Percentiles rank a stretch among this genome's conserved stretches.
phyloP scores from a whole-genome alignment of 2,113 vertebrate genomes.

The Nasalis larvatus region DNA sequence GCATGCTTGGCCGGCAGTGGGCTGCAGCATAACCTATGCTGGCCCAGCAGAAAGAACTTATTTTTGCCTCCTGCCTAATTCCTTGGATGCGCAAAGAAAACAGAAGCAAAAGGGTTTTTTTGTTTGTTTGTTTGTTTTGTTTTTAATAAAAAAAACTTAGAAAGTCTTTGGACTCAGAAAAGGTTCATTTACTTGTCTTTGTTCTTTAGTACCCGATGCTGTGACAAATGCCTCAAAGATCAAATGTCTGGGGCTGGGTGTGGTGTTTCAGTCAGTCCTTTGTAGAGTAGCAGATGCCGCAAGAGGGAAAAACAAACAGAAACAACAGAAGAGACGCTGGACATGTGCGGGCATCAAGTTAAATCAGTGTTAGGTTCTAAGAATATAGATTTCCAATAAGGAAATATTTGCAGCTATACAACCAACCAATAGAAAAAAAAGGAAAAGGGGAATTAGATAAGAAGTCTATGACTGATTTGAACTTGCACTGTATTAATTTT shows the following conservation, averaged over 20 bases:
- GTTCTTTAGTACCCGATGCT: conserved; percentile 39
- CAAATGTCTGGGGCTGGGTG: background rate
- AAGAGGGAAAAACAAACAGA: conserved; percentile 21
- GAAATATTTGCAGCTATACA: conserved; percentile 18
- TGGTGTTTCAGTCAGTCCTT: background rate
- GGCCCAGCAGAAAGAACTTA: background rate
- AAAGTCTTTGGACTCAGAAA: conserved; percentile 11
- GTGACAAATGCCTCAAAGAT: background rate
- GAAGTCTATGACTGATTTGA: background rate
- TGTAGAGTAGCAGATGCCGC: background rate
- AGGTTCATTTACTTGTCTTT: conserved; percentile 37
- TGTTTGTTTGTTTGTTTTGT: background rate
- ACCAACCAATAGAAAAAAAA: background rate
- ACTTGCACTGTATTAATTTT: background rate
- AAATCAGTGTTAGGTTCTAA: background rate
- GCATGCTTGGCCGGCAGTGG: background rate
- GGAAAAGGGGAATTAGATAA: background rate
- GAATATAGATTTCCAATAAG: background rate
- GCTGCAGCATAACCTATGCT: background rate
- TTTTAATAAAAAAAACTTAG: background rate
- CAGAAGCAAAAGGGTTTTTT: background rate
- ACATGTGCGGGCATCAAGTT: background rate
- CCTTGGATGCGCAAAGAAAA: background rate
- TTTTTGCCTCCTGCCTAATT: background rate
- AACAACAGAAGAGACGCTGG: background rate